A percentile compares a stretch with the other conserved stretches of the same genome.
Evolutionary conservation across 2,797 vertebrate genomes (phyloP).

Genomic region (Typhlichthys eigenmanni): DNA sequence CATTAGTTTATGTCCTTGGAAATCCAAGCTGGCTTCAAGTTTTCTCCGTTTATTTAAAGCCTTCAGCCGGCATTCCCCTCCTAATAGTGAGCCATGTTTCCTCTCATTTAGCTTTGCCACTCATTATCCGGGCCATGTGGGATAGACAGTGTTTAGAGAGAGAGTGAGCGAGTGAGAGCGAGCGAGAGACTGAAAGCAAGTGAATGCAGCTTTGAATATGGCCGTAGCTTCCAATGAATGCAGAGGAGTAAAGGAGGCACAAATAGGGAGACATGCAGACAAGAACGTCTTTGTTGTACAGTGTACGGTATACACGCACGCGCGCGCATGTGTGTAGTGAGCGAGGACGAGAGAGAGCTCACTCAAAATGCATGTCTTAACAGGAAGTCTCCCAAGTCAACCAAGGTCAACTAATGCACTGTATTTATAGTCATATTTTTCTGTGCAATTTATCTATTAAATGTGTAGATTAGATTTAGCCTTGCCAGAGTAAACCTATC

Average conservation of each 20-base stretch:
- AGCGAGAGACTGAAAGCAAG: background rate
- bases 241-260: slow-evolving; percentile 55
- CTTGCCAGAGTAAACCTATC: slow-evolving; percentile 21
- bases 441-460: slow-evolving; percentile 12
- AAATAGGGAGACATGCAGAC: slow-evolving; percentile 57
- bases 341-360: slow-evolving; percentile 14
- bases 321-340: slow-evolving; percentile 8
- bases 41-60: slow-evolving; percentile 78
- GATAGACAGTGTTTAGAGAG: slow-evolving; percentile 73
- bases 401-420: slow-evolving; percentile 38
- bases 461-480: slow-evolving; percentile 33
- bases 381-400: slow-evolving; percentile 60
- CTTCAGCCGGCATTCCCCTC: slow-evolving; percentile 71
- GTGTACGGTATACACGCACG: slow-evolving; percentile 4
- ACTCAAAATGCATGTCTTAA: slow-evolving; percentile 60
- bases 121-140: slow-evolving; percentile 75
- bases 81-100: slow-evolving; percentile 78
- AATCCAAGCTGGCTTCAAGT: slow-evolving; percentile 75
- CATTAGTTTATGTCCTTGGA: slow-evolving; percentile 76
- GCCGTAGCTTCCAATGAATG: slow-evolving; percentile 39
- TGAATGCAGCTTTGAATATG: slow-evolving; percentile 41
- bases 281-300: slow-evolving; percentile 65
- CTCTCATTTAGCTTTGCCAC: slow-evolving; percentile 74
- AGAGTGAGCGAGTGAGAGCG: slow-evolving; percentile 29
- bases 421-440: slow-evolving; percentile 27